Conservation (phyloP, 2,888 invertebrate genomes). For the Trachelus iudaicus region DNA sequence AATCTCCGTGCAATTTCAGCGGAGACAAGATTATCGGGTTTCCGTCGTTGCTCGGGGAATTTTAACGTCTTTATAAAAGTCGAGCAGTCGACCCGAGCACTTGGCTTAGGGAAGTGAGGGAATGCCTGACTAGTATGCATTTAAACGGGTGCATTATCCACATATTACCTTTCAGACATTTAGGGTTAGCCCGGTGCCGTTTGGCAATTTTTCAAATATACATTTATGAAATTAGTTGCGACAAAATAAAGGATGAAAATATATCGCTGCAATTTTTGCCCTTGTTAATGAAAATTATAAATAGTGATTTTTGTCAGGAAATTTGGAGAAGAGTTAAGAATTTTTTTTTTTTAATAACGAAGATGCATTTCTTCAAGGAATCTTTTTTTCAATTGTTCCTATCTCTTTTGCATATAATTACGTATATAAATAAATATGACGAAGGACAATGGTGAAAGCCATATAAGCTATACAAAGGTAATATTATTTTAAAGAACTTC, state of each 20-base stretch:
- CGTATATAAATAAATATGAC: too few relatives aligned
- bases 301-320: too few relatives aligned
- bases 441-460: too few relatives aligned
- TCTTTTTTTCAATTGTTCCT: background rate
- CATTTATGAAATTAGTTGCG: background rate
- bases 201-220: background rate
- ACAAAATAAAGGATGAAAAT: too few relatives aligned
- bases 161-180: slow-evolving; percentile 15
- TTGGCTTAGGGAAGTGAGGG: slow-evolving; percentile 43
- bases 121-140: slow-evolving; percentile 60
- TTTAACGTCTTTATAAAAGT: slow-evolving; percentile 47
- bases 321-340: background rate
- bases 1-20: slow-evolving; percentile 38
- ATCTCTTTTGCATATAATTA: background rate
- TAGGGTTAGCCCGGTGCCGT: background rate
- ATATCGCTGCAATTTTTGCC: too few relatives aligned
- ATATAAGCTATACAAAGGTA: too few relatives aligned
- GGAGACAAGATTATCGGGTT: slow-evolving; percentile 39
- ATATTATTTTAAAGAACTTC: too few relatives aligned
- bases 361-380: background rate
- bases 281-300: too few relatives aligned
- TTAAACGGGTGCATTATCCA: slow-evolving; percentile 57
- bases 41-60: slow-evolving; percentile 39
- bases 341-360: background rate
- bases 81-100: slow-evolving; percentile 22